phyloP scores from a whole-genome alignment of 2,888 invertebrate genomes.

The Calliopum simillimum region DNA sequence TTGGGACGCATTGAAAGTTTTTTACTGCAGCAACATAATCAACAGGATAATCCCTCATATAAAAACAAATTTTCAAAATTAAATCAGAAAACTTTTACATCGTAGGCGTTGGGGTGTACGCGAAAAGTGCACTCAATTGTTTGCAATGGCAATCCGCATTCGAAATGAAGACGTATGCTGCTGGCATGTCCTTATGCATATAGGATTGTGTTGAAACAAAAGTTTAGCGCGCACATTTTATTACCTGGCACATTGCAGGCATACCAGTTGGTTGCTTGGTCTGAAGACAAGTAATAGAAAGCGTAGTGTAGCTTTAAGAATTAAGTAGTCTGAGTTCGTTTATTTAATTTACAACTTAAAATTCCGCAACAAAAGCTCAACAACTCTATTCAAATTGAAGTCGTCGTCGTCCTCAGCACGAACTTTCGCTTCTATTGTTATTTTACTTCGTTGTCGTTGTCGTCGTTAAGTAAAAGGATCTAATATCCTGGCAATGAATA shows the following conservation, averaged over 20 bases:
- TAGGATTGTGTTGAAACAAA: background rate
- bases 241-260: background rate
- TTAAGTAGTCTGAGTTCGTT: constrained; percentile 49
- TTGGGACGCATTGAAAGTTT: background rate
- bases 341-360: constrained; percentile 59
- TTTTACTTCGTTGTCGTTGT: background rate
- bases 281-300: background rate
- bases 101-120: no score
- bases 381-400: constrained; percentile 12
- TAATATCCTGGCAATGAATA: constrained; percentile 58
- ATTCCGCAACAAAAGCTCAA: constrained; percentile 24
- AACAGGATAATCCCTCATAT: constrained; percentile 34
- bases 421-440: background rate
- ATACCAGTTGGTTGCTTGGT: background rate
- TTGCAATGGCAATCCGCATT: no score
- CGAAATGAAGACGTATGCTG: background rate
- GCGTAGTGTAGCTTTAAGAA: constrained; percentile 7
- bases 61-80: constrained; percentile 13
- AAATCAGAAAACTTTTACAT: background rate
- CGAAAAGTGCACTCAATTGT: no score
- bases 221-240: background rate
- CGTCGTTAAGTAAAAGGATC: constrained; percentile 46
- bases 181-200: background rate
- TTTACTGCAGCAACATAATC: constrained; percentile 19
- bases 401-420: background rate